A percentile compares a stretch with the other conserved stretches of the same genome.
Conservation (phyloP, 2,888 invertebrate genomes). For the Escarpia spicata region DNA sequence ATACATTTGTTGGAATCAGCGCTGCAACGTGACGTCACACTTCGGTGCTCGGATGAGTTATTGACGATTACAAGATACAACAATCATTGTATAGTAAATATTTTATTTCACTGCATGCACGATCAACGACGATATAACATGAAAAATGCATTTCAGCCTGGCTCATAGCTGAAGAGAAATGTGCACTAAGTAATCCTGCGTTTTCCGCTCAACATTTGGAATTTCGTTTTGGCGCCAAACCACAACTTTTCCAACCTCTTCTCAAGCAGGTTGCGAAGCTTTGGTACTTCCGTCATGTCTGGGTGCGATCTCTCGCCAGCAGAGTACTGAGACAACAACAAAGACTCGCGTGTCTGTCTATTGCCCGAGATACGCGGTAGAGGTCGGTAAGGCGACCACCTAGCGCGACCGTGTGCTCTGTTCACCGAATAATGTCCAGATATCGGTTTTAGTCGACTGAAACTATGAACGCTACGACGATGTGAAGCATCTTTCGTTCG, state of each 20-base stretch:
- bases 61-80: no score
- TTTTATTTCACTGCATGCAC: not conserved
- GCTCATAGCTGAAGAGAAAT: not conserved
- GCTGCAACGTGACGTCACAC: no score
- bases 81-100: not conserved
- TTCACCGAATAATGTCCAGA: not conserved
- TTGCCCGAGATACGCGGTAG: not conserved
- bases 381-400: not conserved
- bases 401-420: not conserved
- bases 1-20: no score
- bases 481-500: not conserved
- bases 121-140: not conserved
- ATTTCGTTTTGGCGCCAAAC: constrained; percentile 16
- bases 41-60: no score
- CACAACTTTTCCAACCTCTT: not conserved
- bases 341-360: not conserved
- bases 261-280: not conserved
- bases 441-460: not conserved
- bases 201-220: not conserved
- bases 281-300: not conserved
- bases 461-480: not conserved
- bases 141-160: not conserved
- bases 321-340: not conserved
- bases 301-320: not conserved
- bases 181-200: not conserved